Conservation (phyloP, 2,888 invertebrate species). For the Dendrolimus pini region DNA sequence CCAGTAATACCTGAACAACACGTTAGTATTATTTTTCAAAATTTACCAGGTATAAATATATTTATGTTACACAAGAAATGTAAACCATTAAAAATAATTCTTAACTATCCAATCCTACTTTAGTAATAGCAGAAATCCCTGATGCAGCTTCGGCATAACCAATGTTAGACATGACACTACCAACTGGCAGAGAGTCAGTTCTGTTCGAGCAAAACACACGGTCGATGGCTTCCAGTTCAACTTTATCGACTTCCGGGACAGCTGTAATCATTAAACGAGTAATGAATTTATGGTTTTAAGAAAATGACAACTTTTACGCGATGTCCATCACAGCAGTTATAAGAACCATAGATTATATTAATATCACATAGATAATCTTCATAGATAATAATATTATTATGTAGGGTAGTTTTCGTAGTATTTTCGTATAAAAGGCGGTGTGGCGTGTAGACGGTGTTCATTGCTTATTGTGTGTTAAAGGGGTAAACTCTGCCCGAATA, state of each 20-base stretch:
- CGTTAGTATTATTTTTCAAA: not conserved
- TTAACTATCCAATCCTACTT: constrained; percentile 40
- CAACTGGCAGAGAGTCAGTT: constrained; percentile 75
- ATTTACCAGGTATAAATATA: not conserved
- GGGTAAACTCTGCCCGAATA: too few species aligned
- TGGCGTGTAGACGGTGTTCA: too few species aligned
- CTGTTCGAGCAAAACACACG: constrained; percentile 74
- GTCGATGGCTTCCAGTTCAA: constrained; percentile 79
- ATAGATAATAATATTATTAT: too few species aligned
- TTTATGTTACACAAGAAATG: constrained; percentile 63
- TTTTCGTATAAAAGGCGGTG: too few species aligned
- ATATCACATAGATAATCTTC: too few species aligned
- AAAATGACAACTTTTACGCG: too few species aligned
- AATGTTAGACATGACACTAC: constrained; percentile 67
- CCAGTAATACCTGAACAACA: constrained; percentile 57
- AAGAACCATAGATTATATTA: too few species aligned
- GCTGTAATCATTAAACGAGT: constrained; percentile 20
- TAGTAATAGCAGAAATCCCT: constrained; percentile 75
- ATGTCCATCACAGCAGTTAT: too few species aligned
- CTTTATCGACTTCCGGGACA: constrained; percentile 77
- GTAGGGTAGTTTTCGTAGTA: too few species aligned
- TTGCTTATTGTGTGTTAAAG: too few species aligned
- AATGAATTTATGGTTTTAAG: not conserved
- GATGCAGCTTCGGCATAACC: constrained; percentile 61
- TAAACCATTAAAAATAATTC: constrained; percentile 48